Evolutionary conservation across 1,140 invertebrate genomes (phyloP).

Genomic region (Centruroides sculpturatus): DNA sequence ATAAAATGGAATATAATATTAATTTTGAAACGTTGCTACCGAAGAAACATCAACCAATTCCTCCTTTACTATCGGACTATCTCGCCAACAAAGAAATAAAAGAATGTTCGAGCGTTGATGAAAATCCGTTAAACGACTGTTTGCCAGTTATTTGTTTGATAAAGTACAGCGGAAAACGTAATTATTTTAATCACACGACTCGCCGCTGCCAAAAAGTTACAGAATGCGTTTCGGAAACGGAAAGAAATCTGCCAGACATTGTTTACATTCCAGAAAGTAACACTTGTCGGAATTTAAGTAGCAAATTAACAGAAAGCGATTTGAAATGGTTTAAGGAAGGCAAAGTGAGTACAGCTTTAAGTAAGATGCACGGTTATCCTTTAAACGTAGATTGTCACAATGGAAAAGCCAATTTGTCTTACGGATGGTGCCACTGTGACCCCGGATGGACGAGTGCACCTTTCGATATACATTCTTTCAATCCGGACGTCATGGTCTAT

Average conservation of each 20-base stretch:
- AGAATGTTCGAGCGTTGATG: conserved; percentile 29
- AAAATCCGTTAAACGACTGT: conserved; percentile 36
- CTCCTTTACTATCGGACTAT: conserved; percentile 1
- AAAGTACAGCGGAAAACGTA: conserved; percentile 33
- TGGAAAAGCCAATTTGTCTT: not conserved
- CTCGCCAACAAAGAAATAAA: conserved; percentile 17
- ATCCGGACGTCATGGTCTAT: conserved; percentile 10
- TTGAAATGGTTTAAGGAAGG: conserved; percentile 2
- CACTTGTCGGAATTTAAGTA: not conserved
- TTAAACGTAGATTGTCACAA: conserved; percentile 8
- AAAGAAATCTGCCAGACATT: not conserved
- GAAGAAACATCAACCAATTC: not conserved
- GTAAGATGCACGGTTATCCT: no score
- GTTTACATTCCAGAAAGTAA: conserved; percentile 1
- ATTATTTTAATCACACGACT: conserved; percentile 28
- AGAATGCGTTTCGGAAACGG: conserved; percentile 26
- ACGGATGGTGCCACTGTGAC: conserved; percentile 9
- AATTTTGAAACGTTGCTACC: not conserved
- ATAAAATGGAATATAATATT: not conserved
- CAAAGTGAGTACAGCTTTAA: not conserved
- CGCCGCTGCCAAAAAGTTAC: conserved; percentile 32
- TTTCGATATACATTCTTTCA: conserved; percentile 6
- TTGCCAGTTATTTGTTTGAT: conserved; percentile 35
- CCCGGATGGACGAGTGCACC: conserved; percentile 9
- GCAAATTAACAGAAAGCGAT: not conserved